These are phyloP conservation scores for Pristionchus japonicus DNA, from an alignment of 2,888 invertebrate genomes.

Conservation along the genomic window DNA sequence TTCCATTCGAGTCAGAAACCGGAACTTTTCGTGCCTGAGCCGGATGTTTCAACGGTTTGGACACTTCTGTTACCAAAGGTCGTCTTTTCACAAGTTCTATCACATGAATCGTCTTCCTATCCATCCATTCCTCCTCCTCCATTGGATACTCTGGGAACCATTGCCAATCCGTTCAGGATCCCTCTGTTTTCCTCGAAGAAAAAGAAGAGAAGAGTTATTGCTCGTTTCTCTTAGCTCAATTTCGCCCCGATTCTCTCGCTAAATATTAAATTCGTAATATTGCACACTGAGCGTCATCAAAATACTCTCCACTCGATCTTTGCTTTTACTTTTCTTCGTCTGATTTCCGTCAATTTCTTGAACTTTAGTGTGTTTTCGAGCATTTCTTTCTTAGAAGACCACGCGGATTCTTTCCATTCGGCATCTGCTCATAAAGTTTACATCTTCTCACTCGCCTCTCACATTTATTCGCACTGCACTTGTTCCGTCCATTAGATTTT, in stretches of 20 bases:
- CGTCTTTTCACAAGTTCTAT: not conserved
- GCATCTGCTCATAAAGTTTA: not conserved
- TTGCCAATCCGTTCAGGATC: not conserved
- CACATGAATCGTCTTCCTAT: not conserved
- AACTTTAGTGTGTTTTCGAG: not conserved
- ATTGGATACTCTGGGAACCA: not conserved
- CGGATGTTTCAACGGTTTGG: not conserved
- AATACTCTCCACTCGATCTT: not conserved
- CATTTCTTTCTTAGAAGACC: not conserved
- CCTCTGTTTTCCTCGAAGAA: not conserved
- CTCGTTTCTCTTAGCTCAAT: not conserved
- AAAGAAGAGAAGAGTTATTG: not conserved
- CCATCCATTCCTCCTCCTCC: not conserved
- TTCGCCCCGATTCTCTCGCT: not conserved
- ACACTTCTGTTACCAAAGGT: not conserved
- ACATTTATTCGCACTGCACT: not conserved
- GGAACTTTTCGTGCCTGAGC: not conserved
- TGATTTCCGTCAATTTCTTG: not conserved
- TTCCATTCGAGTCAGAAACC: not conserved
- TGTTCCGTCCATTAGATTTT: not conserved
- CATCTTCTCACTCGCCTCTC: not conserved
- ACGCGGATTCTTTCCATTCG: not conserved
- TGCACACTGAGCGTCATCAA: not conserved
- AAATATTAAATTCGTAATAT: conserved; percentile 29
- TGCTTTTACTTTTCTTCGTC: not conserved